These are phyloP conservation scores for Mormyrops boulengeri DNA, from an alignment of 2,797 vertebrate species.

Conservation along the genomic window DNA sequence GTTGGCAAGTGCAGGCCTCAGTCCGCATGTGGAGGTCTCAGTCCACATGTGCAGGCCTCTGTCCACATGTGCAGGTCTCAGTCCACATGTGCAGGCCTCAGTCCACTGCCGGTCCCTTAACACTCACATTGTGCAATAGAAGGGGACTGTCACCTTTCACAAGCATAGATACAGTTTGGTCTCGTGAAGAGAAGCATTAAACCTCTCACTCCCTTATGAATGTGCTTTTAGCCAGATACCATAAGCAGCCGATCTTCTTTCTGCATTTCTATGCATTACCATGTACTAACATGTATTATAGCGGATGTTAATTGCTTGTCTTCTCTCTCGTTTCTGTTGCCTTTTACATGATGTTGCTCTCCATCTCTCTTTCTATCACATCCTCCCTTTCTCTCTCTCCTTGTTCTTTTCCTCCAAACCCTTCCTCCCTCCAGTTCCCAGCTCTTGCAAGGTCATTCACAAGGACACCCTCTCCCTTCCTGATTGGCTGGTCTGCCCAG, in stretches of 20 bases:
- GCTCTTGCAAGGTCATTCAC: constrained; percentile 24
- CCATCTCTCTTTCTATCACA: not conserved
- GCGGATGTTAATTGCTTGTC: not conserved
- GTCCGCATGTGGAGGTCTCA: too few relatives aligned
- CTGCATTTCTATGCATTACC: not conserved
- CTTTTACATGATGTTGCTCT: not conserved
- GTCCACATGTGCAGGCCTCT: too few relatives aligned
- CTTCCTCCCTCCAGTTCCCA: constrained; percentile 12
- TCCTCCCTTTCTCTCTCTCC: not conserved
- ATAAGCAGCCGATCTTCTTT: not conserved
- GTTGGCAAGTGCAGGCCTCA: too few relatives aligned
- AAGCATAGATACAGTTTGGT: not conserved
- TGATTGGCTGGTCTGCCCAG: constrained; percentile 12
- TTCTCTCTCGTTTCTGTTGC: not conserved
- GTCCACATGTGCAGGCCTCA: too few relatives aligned
- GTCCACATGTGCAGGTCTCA: too few relatives aligned
- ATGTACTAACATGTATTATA: not conserved
- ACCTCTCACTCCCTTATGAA: not conserved
- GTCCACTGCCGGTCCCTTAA: too few relatives aligned
- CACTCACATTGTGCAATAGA: not conserved
- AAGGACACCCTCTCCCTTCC: constrained; percentile 19
- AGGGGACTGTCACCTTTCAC: not conserved
- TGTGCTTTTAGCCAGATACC: not conserved
- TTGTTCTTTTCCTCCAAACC: constrained; percentile 8
- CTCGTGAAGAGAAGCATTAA: not conserved